Evolutionary conservation across 2,797 vertebrate species (phyloP).

Genomic region (Lacerta bilineata): DNA sequence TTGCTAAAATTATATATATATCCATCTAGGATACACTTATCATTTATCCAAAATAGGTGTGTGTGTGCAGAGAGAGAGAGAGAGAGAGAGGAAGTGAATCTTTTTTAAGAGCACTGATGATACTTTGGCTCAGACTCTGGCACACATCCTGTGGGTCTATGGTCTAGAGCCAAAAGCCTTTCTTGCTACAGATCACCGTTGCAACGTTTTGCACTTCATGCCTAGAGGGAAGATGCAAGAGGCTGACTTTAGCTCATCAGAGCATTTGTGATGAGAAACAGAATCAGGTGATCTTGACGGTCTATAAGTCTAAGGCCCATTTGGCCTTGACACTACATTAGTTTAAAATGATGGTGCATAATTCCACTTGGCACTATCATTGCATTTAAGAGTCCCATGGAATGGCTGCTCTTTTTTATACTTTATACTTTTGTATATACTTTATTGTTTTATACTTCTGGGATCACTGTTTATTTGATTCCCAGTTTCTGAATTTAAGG

Average conservation of each 20-base stretch:
- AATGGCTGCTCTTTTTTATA: neutral
- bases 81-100: too few species aligned
- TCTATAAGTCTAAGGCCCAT: neutral
- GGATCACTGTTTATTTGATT: neutral
- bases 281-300: neutral
- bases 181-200: neutral
- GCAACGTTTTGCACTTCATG: neutral
- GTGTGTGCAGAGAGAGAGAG: too few species aligned
- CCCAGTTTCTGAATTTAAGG: conserved; percentile 4
- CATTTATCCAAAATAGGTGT: neutral
- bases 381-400: neutral
- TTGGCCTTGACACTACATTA: neutral
- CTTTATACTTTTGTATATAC: neutral
- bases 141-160: neutral
- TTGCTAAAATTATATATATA: neutral
- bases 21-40: neutral
- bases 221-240: neutral
- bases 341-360: neutral
- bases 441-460: neutral
- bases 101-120: neutral
- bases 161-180: neutral
- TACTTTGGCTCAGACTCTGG: neutral
- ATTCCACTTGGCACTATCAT: neutral
- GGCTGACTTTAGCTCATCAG: neutral
- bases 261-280: neutral